A percentile compares a stretch with the other conserved stretches of the same genome.
Conservation (phyloP, 64 coral and sea anemone genomes). For the Dendronephthya gigantea region DNA sequence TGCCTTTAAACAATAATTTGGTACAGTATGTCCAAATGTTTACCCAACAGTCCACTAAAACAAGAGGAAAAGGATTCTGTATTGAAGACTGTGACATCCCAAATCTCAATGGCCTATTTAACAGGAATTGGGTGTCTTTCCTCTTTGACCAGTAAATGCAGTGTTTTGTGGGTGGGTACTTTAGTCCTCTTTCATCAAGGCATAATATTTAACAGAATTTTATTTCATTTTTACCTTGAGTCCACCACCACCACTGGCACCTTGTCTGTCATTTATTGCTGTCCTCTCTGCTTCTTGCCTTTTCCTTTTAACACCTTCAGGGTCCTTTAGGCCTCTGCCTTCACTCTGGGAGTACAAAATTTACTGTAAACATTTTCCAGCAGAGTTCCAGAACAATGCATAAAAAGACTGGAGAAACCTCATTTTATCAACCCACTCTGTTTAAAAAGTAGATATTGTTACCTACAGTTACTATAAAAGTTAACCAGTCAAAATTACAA, state of each 20-base stretch:
- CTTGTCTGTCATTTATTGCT: background rate
- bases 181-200: background rate
- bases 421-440: too few relatives aligned
- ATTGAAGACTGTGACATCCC: too few relatives aligned
- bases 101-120: too few relatives aligned
- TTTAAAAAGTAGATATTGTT: too few relatives aligned
- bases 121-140: background rate
- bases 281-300: background rate
- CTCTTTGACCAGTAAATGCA: background rate
- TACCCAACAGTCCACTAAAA: constrained; percentile 9
- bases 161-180: background rate
- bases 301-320: background rate
- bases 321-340: background rate
- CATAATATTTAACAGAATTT: too few relatives aligned
- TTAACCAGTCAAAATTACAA: too few relatives aligned
- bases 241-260: background rate
- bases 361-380: too few relatives aligned
- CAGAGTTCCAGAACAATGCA: too few relatives aligned
- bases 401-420: too few relatives aligned
- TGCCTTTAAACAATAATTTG: background rate
- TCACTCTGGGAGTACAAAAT: background rate
- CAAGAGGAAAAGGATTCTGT: background rate
- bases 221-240: background rate
- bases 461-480: too few relatives aligned
- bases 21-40: background rate